Base-by-base conservation (phyloP, 2,888 invertebrate species). In the Pseudococcus longispinus region DNA sequence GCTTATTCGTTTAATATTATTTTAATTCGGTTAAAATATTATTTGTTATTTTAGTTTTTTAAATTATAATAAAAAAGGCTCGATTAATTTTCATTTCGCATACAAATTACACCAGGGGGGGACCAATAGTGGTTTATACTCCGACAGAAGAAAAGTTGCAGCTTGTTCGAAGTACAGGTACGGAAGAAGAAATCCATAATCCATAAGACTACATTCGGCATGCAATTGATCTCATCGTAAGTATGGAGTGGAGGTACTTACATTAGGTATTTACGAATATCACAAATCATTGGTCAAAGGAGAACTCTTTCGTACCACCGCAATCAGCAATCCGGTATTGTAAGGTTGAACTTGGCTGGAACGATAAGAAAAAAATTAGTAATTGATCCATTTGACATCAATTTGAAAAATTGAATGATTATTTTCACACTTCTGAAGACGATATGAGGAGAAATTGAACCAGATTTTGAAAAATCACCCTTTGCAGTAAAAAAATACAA, bases 291-390 rank as follows among this genome's bases (percentile, higher is more conserved):
- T 23, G 11, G 86, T 77, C 15, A 86, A 9, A 44, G 74, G 18
- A 1, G 86, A 86, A 29, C 44, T 77, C 32, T 55, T 86, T 44
- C 86, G 77, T 44, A 86, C 46, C 4, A 86, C 80, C n/a, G 86
- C 86, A n/a, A 77, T 46, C 3, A 86, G 55, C 32, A 86, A 51
- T 32, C 86, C 86, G n/a, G 86, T 86, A 86, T 86, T 86, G 51
- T 23, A 44, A 51, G 86, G 44, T 9, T 80, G 77, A 13, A 86
- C 77, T 8, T 77, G 46, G 23, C 86, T 86, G 51, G 4, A 42
- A 37, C 29, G 26, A n/a, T n/a, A n/a, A 42, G 9, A 44, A 74
- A 37, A 85, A 20, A 85, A 51, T n/a, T 51, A 1, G 32, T 32
- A 32, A 32, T 32, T 32, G 32, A 32, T 5, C 5, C 32, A 32